Base-by-base conservation (phyloP, 2,888 invertebrate species). In the Ectemnius cavifrons region DNA sequence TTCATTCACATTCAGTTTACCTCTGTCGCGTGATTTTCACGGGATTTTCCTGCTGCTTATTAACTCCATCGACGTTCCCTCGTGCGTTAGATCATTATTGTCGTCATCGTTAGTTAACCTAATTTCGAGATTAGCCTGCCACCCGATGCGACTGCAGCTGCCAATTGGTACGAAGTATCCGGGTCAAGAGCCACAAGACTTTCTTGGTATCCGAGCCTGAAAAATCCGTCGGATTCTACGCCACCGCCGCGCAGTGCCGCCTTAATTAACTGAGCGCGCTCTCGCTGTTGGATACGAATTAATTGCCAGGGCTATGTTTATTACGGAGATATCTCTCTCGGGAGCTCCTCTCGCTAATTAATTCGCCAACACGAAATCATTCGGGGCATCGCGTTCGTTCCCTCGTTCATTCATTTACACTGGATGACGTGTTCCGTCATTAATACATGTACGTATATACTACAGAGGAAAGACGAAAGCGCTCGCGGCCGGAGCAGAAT, bases 401-500 rank as follows among this genome's bases (percentile, higher is more conserved):
- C 1, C n/a, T 37, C 37, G 37, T 11, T 14, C 16, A 14, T 52
- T 52, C 52, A 52, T 11, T 52, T 14, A 14, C 52, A 52, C 52
- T 52, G 52, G 52, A 52, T 52, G 37, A 37, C 37, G 37, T 11
- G 37, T 11, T 37, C 37, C 11, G 11, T 37, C 37, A 37, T 37
- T 37, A 37, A 37, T 37, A 37, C 37, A 37, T 6, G 8, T 11
- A 37, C 3, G 37, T 11, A 6, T 37, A 20, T 23, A 23, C 37
- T 37, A 6, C 1, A 37, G 8, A 37, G 8, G 68, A 56, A 64
- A 61, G 46, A 61, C 52, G 45, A 67, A n/a, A 56, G 37, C 47
- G 27, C 52, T 70, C 70, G 66, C 70, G 74, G 74, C 61, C 58
- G 28, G 52, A 49, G 37, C 59, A 37, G n/a, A 66, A 69, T 73